Conservation (phyloP, 2,888 invertebrate species). For the Oscheius sp. region DNA sequence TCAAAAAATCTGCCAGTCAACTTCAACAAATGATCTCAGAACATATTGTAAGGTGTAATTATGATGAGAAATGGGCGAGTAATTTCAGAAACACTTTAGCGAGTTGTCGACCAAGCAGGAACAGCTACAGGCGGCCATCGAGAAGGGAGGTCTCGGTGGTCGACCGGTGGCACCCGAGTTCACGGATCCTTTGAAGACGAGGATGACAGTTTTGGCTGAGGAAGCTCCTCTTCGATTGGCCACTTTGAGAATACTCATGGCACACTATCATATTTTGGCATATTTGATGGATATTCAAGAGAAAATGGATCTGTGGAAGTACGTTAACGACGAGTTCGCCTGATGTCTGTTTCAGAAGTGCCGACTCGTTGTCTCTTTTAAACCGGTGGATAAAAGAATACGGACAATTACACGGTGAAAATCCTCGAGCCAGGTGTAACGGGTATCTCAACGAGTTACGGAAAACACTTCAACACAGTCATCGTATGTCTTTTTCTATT, state of each 20-base stretch:
- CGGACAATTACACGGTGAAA: constrained; percentile 59
- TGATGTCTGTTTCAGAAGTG: constrained; percentile 42
- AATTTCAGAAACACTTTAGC: constrained; percentile 56
- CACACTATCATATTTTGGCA: constrained; percentile 62
- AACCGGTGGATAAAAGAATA: constrained; percentile 68
- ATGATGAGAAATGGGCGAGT: not conserved
- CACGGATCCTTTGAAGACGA: constrained; percentile 58
- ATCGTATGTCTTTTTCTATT: constrained; percentile 19
- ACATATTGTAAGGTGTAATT: constrained; percentile 37
- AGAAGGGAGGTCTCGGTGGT: constrained; percentile 58
- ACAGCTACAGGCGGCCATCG: constrained; percentile 46
- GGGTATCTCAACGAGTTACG: constrained; percentile 49
- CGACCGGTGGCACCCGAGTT: constrained; percentile 60
- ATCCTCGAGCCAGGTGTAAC: constrained; percentile 57
- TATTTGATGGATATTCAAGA: constrained; percentile 64
- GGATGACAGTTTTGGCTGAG: constrained; percentile 61
- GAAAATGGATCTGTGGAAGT: constrained; percentile 62
- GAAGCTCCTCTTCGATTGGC: constrained; percentile 61
- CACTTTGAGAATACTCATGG: constrained; percentile 60
- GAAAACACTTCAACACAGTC: constrained; percentile 33
- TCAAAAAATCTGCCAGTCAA: constrained; percentile 43
- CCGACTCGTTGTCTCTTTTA: constrained; percentile 62
- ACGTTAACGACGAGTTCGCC: not conserved
- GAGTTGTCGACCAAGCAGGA: constrained; percentile 45
- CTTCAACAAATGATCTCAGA: constrained; percentile 49